Evolutionary conservation across 2,113 vertebrate species (phyloP).

Genomic region (Talpa occidentalis): DNA sequence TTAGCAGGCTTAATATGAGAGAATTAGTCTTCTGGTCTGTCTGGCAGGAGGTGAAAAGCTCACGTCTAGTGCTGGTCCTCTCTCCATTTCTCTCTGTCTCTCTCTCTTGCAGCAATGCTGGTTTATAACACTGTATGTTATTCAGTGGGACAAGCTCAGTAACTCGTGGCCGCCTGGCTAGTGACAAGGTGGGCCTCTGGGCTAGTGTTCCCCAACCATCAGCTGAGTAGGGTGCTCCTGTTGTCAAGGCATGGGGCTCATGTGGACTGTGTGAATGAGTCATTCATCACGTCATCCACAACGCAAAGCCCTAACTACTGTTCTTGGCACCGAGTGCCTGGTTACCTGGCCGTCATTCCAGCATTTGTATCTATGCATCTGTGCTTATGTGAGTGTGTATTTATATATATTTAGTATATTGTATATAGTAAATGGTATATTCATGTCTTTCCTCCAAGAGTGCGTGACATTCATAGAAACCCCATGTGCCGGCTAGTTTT

Average conservation of each 20-base stretch:
- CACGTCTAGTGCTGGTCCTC: neutral
- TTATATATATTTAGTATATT: neutral
- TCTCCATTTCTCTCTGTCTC: neutral
- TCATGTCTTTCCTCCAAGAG: neutral
- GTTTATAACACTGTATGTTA: no score
- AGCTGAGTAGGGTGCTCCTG: no score
- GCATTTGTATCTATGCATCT: neutral
- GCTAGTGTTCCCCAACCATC: no score
- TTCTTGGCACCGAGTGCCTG: neutral
- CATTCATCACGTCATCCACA: neutral
- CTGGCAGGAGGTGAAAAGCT: neutral
- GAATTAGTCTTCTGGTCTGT: neutral
- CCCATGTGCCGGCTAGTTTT: neutral
- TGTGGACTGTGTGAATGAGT: no score
- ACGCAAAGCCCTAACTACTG: neutral
- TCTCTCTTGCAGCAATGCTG: no score
- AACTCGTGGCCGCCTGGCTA: neutral
- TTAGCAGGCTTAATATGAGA: neutral
- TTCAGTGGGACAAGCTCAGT: no score
- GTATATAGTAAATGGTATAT: neutral
- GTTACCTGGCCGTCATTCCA: neutral
- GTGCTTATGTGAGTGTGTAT: neutral
- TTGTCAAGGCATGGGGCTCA: neutral
- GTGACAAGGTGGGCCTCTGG: neutral
- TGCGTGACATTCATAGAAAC: neutral